Percentiles rank a stretch among this genome's conserved stretches.
These are phyloP conservation scores for Willowsia nigromaculata DNA, from an alignment of 2,888 invertebrate genomes.

Conservation along the genomic window DNA sequence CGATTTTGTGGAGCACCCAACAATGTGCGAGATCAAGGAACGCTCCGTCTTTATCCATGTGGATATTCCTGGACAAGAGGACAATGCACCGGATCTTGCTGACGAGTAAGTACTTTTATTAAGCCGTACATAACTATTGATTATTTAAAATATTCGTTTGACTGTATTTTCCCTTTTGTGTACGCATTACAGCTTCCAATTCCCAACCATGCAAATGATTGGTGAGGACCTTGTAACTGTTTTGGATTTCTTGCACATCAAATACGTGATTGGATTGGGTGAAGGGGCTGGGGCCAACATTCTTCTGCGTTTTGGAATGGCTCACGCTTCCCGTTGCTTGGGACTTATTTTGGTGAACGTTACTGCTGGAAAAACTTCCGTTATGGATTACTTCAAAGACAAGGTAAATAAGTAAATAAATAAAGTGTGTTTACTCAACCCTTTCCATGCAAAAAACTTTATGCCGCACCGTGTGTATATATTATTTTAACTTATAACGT, in stretches of 20 bases:
- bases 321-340: conserved; percentile 88
- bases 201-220: conserved; percentile 89
- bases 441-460: not conserved
- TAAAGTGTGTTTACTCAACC: conserved; percentile 1
- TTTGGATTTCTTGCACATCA: conserved; percentile 90
- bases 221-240: conserved; percentile 91
- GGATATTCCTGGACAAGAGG: conserved; percentile 92
- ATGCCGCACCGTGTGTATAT: not conserved
- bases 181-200: conserved; percentile 86
- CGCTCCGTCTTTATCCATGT: conserved; percentile 92
- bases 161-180: too few species aligned
- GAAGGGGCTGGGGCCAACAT: conserved; percentile 92
- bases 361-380: conserved; percentile 91
- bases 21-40: conserved; percentile 91
- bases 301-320: conserved; percentile 90
- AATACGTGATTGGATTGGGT: conserved; percentile 91
- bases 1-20: conserved; percentile 90
- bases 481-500: conserved; percentile 48
- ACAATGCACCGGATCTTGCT: conserved; percentile 87
- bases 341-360: conserved; percentile 93
- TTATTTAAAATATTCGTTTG: too few species aligned
- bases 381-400: conserved; percentile 91
- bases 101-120: conserved; percentile 84
- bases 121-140: not conserved
- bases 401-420: conserved; percentile 83